Conservation (phyloP, 1,140 invertebrate species). For the Leptinotarsa texana region DNA sequence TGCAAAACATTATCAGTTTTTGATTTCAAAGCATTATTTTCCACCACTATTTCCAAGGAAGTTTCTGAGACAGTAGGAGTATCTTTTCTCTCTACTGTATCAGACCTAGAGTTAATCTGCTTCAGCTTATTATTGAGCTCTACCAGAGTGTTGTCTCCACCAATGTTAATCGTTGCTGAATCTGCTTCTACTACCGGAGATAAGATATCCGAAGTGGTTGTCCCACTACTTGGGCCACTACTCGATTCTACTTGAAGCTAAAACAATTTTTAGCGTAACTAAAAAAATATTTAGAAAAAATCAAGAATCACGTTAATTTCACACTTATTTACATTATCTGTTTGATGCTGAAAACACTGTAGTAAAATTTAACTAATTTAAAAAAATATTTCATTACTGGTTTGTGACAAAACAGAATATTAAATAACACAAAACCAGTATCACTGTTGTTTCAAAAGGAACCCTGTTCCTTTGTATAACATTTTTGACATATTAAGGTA, state of each 20-base stretch:
- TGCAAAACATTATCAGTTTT: slow-evolving; percentile 3
- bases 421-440: too few species aligned
- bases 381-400: too few species aligned
- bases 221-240: slow-evolving; percentile 44
- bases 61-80: neutral
- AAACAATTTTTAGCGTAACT: slow-evolving; percentile 12
- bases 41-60: neutral
- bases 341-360: too few species aligned
- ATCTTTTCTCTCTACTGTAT: slow-evolving; percentile 19
- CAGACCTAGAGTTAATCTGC: slow-evolving; percentile 42
- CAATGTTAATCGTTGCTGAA: neutral
- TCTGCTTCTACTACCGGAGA: slow-evolving; percentile 46
- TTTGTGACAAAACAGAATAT: too few species aligned
- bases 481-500: too few species aligned
- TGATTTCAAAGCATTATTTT: neutral
- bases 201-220: slow-evolving; percentile 48
- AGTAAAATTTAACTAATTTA: too few species aligned
- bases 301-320: too few species aligned
- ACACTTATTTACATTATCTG: too few species aligned
- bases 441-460: too few species aligned
- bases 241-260: slow-evolving; percentile 40
- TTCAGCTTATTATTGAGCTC: slow-evolving; percentile 47
- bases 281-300: too few species aligned
- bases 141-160: slow-evolving; percentile 35
- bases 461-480: too few species aligned